Percentiles rank a stretch among this genome's conserved stretches.
Evolutionary conservation across 2,797 vertebrate genomes (phyloP).

Genomic region (Acanthopagrus latus): DNA sequence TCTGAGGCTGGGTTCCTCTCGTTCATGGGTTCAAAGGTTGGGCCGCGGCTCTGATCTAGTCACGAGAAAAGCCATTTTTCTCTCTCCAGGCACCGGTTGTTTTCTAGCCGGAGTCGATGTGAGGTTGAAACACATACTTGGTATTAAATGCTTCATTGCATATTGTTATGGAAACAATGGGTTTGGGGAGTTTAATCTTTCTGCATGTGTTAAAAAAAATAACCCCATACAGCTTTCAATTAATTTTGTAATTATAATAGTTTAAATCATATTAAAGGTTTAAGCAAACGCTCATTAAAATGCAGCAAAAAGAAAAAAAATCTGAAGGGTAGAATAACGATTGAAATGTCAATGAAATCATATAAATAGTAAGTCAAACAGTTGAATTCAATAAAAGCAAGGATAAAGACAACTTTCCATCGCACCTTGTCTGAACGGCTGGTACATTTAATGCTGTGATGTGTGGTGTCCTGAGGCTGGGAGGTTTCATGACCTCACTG

Average conservation of each 20-base stretch:
- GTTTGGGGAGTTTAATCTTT: conserved; percentile 9
- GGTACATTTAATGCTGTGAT: conserved; percentile 1
- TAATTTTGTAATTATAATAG: background rate
- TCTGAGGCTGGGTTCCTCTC: conserved; percentile 53
- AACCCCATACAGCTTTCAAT: background rate
- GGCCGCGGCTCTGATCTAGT: conserved; percentile 62
- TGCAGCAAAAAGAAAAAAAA: background rate
- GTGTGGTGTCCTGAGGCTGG: background rate
- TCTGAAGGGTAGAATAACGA: background rate
- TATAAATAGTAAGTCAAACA: background rate
- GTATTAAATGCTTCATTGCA: conserved; percentile 22
- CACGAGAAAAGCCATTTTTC: conserved; percentile 53
- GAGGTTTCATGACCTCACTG: conserved; percentile 6
- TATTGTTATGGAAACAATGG: conserved; percentile 11
- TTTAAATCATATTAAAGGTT: conserved; percentile 3
- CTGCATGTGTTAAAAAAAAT: background rate
- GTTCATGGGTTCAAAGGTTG: conserved; percentile 71
- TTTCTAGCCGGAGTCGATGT: conserved; percentile 40
- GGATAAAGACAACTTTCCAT: background rate
- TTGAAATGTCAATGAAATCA: background rate
- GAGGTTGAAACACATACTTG: conserved; percentile 16
- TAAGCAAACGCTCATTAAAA: background rate
- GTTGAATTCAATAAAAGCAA: background rate
- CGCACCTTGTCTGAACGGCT: background rate
- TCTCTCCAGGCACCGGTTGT: conserved; percentile 34